Evolutionary conservation across 2,113 vertebrate genomes (phyloP).

Genomic region (Corythaeola cristata): DNA sequence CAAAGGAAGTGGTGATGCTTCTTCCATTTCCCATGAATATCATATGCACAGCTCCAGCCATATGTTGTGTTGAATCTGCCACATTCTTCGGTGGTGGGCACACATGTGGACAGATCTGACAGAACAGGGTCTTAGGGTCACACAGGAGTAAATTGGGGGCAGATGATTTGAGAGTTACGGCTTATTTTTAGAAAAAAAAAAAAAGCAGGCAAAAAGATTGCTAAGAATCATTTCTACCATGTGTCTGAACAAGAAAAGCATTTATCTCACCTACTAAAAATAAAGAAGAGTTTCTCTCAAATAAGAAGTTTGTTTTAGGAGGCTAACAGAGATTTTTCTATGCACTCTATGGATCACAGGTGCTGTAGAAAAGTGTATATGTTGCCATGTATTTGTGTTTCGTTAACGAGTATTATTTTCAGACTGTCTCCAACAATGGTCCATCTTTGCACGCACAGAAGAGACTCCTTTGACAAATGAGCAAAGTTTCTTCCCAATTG

Average conservation of each 20-base stretch:
- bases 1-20: slow-evolving; percentile 65
- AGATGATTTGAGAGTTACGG: slow-evolving; percentile 87
- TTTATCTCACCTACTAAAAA: slow-evolving; percentile 58
- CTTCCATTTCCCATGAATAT: slow-evolving; percentile 79
- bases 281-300: slow-evolving; percentile 37
- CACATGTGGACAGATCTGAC: slow-evolving; percentile 80
- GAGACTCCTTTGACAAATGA: not conserved
- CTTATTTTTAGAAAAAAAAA: slow-evolving; percentile 77
- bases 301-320: slow-evolving; percentile 20
- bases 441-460: not conserved
- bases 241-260: slow-evolving; percentile 67
- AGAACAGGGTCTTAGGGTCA: slow-evolving; percentile 89
- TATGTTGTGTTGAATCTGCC: slow-evolving; percentile 72
- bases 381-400: not conserved
- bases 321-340: slow-evolving; percentile 36
- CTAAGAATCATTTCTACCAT: slow-evolving; percentile 66
- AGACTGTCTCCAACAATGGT: not conserved
- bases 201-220: slow-evolving; percentile 27
- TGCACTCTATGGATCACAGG: slow-evolving; percentile 20
- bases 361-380: not conserved
- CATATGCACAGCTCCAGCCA: slow-evolving; percentile 74
- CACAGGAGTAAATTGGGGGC: slow-evolving; percentile 93
- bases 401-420: slow-evolving; percentile 1
- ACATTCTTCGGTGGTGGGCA: slow-evolving; percentile 80
- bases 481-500: not conserved